Conservation (phyloP, 1,140 invertebrate genomes). For the Papilio glaucus region DNA sequence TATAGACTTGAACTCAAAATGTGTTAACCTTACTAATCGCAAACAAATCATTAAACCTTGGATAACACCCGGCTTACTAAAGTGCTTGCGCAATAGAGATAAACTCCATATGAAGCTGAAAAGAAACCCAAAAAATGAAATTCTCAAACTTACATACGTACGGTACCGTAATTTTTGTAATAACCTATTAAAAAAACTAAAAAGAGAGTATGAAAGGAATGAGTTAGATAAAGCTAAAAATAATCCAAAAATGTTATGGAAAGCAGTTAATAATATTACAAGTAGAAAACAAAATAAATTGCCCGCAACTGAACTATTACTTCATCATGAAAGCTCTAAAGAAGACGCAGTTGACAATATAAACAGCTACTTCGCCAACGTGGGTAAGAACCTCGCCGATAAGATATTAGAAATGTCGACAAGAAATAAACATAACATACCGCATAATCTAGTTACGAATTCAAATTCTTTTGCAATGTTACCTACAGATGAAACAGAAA, state of each 20-base stretch:
- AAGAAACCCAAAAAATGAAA: constrained; percentile 19
- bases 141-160: constrained; percentile 15
- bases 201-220: constrained; percentile 31
- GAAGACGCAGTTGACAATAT: background rate
- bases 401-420: background rate
- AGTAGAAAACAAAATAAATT: too few relatives aligned
- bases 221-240: constrained; percentile 25
- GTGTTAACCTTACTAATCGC: constrained; percentile 23
- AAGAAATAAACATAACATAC: background rate
- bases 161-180: constrained; percentile 40
- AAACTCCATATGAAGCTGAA: constrained; percentile 33
- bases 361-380: too few relatives aligned
- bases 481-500: too few relatives aligned
- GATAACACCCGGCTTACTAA: constrained; percentile 37
- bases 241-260: constrained; percentile 7
- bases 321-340: background rate
- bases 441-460: background rate
- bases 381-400: too few relatives aligned
- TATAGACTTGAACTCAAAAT: constrained; percentile 19
- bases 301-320: too few relatives aligned
- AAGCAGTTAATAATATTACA: too few relatives aligned
- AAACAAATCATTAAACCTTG: constrained; percentile 40
- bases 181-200: constrained; percentile 38
- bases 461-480: background rate
- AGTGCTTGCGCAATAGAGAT: constrained; percentile 33